These are phyloP conservation scores for Eupithecia centaureata DNA, from an alignment of 2,888 invertebrate species.

Conservation along the genomic window DNA sequence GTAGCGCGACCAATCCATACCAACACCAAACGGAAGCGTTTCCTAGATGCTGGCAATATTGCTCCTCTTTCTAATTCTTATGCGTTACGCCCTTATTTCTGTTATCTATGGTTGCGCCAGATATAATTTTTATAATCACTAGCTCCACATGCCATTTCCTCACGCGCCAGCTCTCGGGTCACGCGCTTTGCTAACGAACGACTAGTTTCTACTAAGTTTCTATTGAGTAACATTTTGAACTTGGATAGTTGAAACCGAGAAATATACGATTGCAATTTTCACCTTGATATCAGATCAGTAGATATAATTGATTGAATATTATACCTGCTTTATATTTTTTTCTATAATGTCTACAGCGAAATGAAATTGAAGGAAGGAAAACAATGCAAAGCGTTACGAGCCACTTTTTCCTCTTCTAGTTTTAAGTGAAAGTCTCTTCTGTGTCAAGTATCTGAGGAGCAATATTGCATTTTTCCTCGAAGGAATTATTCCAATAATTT, in stretches of 20 bases:
- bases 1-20: neutral
- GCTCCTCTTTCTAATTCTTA: neutral
- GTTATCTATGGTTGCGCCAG: too few relatives aligned
- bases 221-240: neutral
- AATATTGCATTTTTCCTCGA: constrained; percentile 55
- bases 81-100: neutral
- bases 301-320: too few relatives aligned
- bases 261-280: neutral
- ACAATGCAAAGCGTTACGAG: neutral
- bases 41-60: neutral
- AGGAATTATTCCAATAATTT: constrained; percentile 50
- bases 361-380: too few relatives aligned
- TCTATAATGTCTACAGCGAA: too few relatives aligned
- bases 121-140: too few relatives aligned
- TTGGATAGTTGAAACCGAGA: too few relatives aligned
- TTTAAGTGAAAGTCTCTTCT: constrained; percentile 37
- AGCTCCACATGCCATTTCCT: too few relatives aligned
- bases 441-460: constrained; percentile 46
- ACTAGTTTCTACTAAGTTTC: neutral
- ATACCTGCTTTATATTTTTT: too few relatives aligned
- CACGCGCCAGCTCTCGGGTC: neutral
- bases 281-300: too few relatives aligned
- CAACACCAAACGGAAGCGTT: neutral
- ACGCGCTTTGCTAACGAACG: neutral
- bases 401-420: neutral